Evolutionary conservation across 2,888 invertebrate genomes (phyloP).

Genomic region (Epirrhoe tristata): DNA sequence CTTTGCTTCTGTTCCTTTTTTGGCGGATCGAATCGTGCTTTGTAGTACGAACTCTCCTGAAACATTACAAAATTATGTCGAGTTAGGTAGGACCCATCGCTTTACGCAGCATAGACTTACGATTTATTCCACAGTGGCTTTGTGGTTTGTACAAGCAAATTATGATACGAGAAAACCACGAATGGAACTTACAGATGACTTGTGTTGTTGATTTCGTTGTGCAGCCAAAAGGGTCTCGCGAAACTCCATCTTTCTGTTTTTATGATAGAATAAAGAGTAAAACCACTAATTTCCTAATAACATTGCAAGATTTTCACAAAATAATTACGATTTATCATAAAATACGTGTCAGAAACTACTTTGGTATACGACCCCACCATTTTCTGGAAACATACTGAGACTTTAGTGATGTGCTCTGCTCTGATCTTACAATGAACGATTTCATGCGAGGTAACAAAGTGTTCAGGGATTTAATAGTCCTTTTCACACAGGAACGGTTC

Average conservation of each 20-base stretch:
- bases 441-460: background rate
- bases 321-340: constrained; percentile 70
- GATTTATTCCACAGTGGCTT: background rate
- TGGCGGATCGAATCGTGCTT: constrained; percentile 92
- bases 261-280: constrained; percentile 32
- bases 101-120: background rate
- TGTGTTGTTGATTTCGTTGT: constrained; percentile 83
- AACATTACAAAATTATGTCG: constrained; percentile 43
- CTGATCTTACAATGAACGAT: background rate
- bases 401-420: constrained; percentile 24
- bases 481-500: too few species aligned
- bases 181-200: constrained; percentile 79
- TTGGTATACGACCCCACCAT: constrained; percentile 78
- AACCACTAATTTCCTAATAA: constrained; percentile 44
- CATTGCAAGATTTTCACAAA: constrained; percentile 65
- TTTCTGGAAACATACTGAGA: constrained; percentile 83
- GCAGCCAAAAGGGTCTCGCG: constrained; percentile 80
- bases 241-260: constrained; percentile 71
- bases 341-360: constrained; percentile 79
- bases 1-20: constrained; percentile 91
- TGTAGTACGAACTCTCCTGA: constrained; percentile 87
- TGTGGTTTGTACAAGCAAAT: constrained; percentile 27
- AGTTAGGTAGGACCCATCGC: background rate
- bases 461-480: background rate
- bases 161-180: constrained; percentile 38